Base-by-base conservation (phyloP, 2,113 vertebrate genomes). In the Cryptotis parvus region DNA sequence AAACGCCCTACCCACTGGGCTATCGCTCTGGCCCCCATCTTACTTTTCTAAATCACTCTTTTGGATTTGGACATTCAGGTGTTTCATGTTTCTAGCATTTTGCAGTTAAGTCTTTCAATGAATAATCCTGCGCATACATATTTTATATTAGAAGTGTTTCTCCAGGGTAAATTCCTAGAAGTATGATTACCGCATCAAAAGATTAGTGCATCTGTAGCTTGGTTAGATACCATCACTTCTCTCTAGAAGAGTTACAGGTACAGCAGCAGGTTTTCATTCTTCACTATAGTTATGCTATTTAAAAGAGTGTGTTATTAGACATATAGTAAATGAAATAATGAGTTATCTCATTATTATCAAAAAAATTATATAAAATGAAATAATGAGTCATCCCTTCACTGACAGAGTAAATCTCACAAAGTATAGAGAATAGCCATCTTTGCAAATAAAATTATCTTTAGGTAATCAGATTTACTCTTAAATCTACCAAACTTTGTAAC, bases 401-500 rank as follows among this genome's bases (percentile, higher is more conserved):
- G 24, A 4, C 29, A 69, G 14, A 75, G 9, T 92, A 84, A 41
- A 66, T 55, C 91, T 75, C 58, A 24, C 26, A 92, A 80, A 80
- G 29, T 85, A 35, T 65, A 24, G 3, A 89, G 31, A 89, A 63
- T 89, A 69, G 1, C 52, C 52, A 16, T 63, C 63, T 89, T 77
- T 93, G 65, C 4, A 83, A 70, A 49, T 83, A n/a, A 2, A 1
- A 79, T 73, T 55, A 22, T 75, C 35, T 20, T 43, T 61, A 84
- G 79, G 73, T 22, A 81, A 76, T 74, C 61, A 85, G 43, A 43
- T 43, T 87, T 58, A 73, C 41, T 68, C 29, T 58, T 84, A 27
- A 88, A 78, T 68, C 55, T 83, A 26, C 14, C 39, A 75, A 75
- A 92, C 29, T 94, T 94, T 76, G 27, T 85, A 76, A 75, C 33